Evolutionary conservation across 2,888 invertebrate genomes (phyloP), one percentile per base, ranked within the genome.

Genomic region (Hybos culiciformis): DNA sequence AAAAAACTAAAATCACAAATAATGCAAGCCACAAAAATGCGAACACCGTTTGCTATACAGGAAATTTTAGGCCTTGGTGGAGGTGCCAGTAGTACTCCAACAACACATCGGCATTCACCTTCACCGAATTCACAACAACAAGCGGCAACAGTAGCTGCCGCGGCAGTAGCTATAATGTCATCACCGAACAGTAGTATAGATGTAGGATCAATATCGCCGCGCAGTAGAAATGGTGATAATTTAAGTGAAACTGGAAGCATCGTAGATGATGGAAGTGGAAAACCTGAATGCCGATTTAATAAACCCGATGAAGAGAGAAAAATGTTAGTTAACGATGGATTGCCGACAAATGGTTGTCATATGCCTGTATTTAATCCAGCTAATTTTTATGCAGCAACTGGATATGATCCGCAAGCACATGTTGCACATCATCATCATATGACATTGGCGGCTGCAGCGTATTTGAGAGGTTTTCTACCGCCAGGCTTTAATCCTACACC

Each of bases 1-100:
- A n/a, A n/a, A n/a, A n/a, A n/a, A n/a, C n/a, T n/a, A n/a, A n/a
- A n/a, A 48, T 45, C n/a, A n/a, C n/a, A 46, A 49, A 47, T 47
- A 54, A 65, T 65, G 64, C 66, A 65, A 51, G 65, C 64, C 24
- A 65, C 65, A 41, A 65, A 65, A 62, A 62, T 65, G 64, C 60
- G 64, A 7, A 65, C 64, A 5, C 64, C 64, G 8, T 65, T 65
- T 44, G 64, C 64, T 47, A 65, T 65, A 41, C 64, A 65, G 48
- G 64, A 65, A 51, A 66, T 65, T 33, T 58, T 65, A 38, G 64
- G 64, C 38, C 51, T 65, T 42, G 65, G 64, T 37, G 62, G 61
- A 31, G 63, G 61, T 12, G n/a, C 11, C 20, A 19, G 20, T 34
- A 56, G 54, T 1, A 56, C 57, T 5, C 51, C 52, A 18, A 0